A percentile compares a stretch with the other conserved stretches of the same genome.
phyloP scores from a whole-genome alignment of 2,888 invertebrate species.

The Cheilosia variabilis region DNA sequence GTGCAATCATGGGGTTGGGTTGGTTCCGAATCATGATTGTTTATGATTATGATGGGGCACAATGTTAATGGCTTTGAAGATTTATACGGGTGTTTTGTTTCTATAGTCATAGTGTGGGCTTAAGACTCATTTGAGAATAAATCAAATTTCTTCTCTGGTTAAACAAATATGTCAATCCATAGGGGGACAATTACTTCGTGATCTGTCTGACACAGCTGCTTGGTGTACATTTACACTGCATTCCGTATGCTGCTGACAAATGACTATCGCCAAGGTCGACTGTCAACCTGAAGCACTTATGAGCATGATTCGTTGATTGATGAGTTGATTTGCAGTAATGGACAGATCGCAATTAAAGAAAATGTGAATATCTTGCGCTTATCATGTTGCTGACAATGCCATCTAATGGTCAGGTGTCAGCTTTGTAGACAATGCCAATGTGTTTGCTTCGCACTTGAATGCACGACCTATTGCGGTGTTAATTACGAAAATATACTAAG shows the following conservation, averaged over 20 bases:
- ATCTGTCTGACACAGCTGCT: constrained; percentile 22
- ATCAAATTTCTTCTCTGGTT: constrained; percentile 4
- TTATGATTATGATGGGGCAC: constrained; percentile 62
- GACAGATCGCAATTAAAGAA: constrained; percentile 37
- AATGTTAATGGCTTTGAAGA: constrained; percentile 39
- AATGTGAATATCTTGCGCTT: constrained; percentile 3
- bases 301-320: constrained; percentile 68
- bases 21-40: constrained; percentile 43
- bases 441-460: neutral
- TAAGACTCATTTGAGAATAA: constrained; percentile 20
- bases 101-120: constrained; percentile 12
- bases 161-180: constrained; percentile 20
- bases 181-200: constrained; percentile 16
- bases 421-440: neutral
- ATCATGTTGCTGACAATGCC: neutral
- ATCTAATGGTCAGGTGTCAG: neutral
- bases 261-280: constrained; percentile 60
- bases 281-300: constrained; percentile 56
- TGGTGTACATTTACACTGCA: neutral
- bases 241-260: constrained; percentile 45
- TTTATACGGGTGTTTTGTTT: constrained; percentile 64
- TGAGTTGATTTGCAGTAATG: constrained; percentile 54
- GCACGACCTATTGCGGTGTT: too few species aligned
- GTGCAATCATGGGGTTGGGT: constrained; percentile 52
- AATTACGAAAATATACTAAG: too few species aligned